Conservation (phyloP, 2,888 invertebrate species). For the Agrilus cyanescens region DNA sequence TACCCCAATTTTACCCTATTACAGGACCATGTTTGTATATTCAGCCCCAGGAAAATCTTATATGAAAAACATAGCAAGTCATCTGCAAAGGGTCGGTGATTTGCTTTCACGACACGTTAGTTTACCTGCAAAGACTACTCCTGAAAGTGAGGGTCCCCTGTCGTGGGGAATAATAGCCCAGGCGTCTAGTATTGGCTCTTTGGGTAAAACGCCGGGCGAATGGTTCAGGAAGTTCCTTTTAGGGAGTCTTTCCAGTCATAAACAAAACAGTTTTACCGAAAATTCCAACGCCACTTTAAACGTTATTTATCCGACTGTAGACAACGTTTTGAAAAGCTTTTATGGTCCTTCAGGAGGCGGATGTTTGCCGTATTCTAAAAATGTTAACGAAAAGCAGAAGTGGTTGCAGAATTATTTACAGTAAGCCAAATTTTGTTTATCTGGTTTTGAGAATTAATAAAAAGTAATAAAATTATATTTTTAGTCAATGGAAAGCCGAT, state of each 20-base stretch:
- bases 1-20: too few species aligned
- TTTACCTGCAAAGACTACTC: conserved; percentile 30
- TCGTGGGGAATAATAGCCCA: conserved; percentile 58
- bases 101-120: conserved; percentile 54
- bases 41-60: conserved; percentile 66
- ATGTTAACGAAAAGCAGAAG: conserved; percentile 66
- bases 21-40: conserved; percentile 72
- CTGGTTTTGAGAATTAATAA: not conserved
- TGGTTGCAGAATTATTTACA: conserved; percentile 70
- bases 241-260: conserved; percentile 45
- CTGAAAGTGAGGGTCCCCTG: conserved; percentile 29
- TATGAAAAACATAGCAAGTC: conserved; percentile 18
- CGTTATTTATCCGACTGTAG: conserved; percentile 60
- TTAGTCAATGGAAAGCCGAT: conserved; percentile 75
- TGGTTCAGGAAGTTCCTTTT: conserved; percentile 75
- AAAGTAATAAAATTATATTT: conserved; percentile 17
- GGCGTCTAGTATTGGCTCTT: conserved; percentile 82
- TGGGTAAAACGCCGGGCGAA: conserved; percentile 54
- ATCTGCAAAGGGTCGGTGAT: conserved; percentile 47
- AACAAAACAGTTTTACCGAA: conserved; percentile 40
- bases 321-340: conserved; percentile 76
- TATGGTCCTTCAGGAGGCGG: conserved; percentile 79
- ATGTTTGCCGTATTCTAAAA: conserved; percentile 68
- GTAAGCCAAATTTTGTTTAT: conserved; percentile 42
- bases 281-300: conserved; percentile 45